A percentile compares a stretch with the other conserved stretches of the same genome.
Conservation (phyloP, 2,888 invertebrate species). For the Hemicrepidius hirtus region DNA sequence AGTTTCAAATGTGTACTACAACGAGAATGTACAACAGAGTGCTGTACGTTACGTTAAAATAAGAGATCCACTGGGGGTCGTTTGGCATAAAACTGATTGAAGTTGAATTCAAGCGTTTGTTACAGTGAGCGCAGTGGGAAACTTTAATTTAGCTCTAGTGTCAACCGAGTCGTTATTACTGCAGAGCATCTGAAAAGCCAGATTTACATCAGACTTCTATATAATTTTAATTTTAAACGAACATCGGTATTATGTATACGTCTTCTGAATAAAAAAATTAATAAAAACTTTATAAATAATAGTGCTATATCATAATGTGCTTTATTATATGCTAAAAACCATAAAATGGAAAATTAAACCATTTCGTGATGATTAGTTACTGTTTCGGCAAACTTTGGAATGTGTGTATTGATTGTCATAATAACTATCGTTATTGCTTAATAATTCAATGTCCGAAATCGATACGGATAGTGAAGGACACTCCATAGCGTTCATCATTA, state of each 20-base stretch:
- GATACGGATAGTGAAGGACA: slow-evolving; percentile 24
- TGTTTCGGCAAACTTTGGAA: slow-evolving; percentile 6
- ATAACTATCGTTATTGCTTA: slow-evolving; percentile 21
- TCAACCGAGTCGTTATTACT: not conserved
- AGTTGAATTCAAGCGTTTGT: slow-evolving; percentile 25
- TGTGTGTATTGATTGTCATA: slow-evolving; percentile 10
- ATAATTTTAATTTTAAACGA: not conserved
- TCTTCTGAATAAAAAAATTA: too few relatives aligned
- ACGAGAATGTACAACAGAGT: not conserved
- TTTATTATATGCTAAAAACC: not conserved
- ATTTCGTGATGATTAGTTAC: not conserved
- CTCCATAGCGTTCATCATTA: slow-evolving; percentile 15
- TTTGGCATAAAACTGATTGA: slow-evolving; percentile 20
- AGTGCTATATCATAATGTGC: too few relatives aligned
- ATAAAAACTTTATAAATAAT: too few relatives aligned
- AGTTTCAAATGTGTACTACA: not conserved
- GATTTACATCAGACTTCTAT: slow-evolving; percentile 3
- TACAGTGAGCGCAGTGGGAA: slow-evolving; percentile 22
- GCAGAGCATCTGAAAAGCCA: slow-evolving; percentile 10
- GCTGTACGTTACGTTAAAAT: not conserved
- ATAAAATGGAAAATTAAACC: not conserved
- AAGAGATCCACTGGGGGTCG: slow-evolving; percentile 5
- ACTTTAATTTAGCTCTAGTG: slow-evolving; percentile 21
- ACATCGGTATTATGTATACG: too few relatives aligned
- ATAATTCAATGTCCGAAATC: slow-evolving; percentile 24